phyloP scores from a whole-genome alignment of 2,797 vertebrate genomes.

The Malacoctenus gilli region DNA sequence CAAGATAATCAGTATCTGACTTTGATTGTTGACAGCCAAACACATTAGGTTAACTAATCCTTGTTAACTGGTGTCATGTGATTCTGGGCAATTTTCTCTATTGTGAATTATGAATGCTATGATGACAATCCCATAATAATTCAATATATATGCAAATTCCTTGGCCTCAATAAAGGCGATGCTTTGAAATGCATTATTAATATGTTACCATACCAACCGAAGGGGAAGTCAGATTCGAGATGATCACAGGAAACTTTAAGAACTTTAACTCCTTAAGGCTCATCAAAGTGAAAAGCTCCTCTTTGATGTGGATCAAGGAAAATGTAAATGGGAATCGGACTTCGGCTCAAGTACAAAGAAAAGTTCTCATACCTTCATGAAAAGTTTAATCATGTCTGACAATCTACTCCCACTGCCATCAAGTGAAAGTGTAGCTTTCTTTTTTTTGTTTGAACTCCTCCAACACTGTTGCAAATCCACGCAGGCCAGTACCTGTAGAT shows the following conservation, averaged over 20 bases:
- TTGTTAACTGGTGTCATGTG: slow-evolving; percentile 25
- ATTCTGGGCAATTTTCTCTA: slow-evolving; percentile 32
- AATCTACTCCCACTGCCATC: slow-evolving; percentile 13
- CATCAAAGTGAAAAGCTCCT: slow-evolving; percentile 43
- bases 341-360: slow-evolving; percentile 47
- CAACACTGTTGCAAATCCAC: neutral
- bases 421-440: neutral
- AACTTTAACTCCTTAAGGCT: slow-evolving; percentile 51
- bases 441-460: neutral
- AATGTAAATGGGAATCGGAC: slow-evolving; percentile 58
- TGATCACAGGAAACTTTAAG: slow-evolving; percentile 52
- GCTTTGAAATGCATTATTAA: slow-evolving; percentile 70
- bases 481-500: too few relatives aligned
- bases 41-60: slow-evolving; percentile 10
- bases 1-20: neutral
- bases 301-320: slow-evolving; percentile 63
- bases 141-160: slow-evolving; percentile 71
- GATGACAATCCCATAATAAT: slow-evolving; percentile 63
- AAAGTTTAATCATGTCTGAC: slow-evolving; percentile 31
- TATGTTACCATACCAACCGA: slow-evolving; percentile 39
- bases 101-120: slow-evolving; percentile 50
- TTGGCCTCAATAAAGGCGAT: slow-evolving; percentile 55
- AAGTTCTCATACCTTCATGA: slow-evolving; percentile 37
- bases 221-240: slow-evolving; percentile 49
- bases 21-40: slow-evolving; percentile 4